These are phyloP conservation scores for Mycteria americana DNA, from an alignment of 2,797 vertebrate genomes.

Conservation along the genomic window DNA sequence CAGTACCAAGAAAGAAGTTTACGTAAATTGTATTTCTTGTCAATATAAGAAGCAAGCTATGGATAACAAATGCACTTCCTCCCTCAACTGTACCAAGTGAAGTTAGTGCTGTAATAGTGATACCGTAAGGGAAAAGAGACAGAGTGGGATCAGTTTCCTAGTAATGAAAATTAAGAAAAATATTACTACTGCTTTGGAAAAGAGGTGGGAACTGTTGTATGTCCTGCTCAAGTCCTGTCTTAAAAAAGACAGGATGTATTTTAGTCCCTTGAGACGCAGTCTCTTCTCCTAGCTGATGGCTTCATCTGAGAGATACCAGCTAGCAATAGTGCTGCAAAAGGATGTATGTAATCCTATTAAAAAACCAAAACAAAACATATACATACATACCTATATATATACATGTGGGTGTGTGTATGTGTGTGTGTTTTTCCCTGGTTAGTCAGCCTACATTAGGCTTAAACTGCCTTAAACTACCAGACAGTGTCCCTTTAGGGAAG, in stretches of 20 bases:
- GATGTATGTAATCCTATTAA: not conserved
- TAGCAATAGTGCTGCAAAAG: slow-evolving; percentile 16
- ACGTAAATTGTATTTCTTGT: not conserved
- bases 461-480: slow-evolving; percentile 60
- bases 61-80: not conserved
- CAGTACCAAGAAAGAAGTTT: not conserved
- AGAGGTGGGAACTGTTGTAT: not conserved
- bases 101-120: not conserved
- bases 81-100: not conserved
- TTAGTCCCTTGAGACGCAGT: not conserved
- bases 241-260: not conserved
- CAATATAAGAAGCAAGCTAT: not conserved
- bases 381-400: not conserved
- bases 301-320: slow-evolving; percentile 4
- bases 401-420: not conserved
- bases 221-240: not conserved
- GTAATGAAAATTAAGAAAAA: not conserved
- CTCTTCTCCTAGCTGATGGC: slow-evolving; percentile 19
- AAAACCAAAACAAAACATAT: not conserved
- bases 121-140: not conserved
- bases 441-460: slow-evolving; percentile 48
- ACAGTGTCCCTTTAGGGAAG: slow-evolving; percentile 69
- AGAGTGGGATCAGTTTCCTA: not conserved
- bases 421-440: slow-evolving; percentile 33
- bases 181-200: not conserved